phyloP scores from a whole-genome alignment of 1,140 invertebrate genomes.

The Nebria ingens region DNA sequence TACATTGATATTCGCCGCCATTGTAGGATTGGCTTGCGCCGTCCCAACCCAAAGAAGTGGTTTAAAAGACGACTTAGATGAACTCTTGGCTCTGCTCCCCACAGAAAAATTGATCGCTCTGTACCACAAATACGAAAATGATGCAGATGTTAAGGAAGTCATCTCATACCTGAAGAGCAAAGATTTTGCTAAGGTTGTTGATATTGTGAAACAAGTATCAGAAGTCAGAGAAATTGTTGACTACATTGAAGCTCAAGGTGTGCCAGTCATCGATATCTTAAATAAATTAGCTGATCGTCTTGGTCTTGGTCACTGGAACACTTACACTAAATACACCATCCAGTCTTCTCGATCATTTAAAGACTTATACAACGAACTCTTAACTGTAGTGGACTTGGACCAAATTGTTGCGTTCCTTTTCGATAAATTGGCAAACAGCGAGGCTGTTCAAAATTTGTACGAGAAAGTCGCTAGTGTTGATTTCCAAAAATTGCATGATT shows the following conservation, averaged over 20 bases:
- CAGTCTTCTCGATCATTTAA: too few species aligned
- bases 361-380: slow-evolving; percentile 13
- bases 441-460: slow-evolving; percentile 17
- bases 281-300: not conserved
- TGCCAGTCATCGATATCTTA: not conserved
- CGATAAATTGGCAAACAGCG: slow-evolving; percentile 17
- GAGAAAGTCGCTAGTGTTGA: slow-evolving; percentile 16
- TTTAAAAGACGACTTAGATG: slow-evolving; percentile 16
- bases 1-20: not conserved
- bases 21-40: slow-evolving; percentile 13
- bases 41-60: slow-evolving; percentile 7
- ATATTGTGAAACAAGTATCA: not conserved
- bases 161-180: slow-evolving; percentile 16
- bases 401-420: slow-evolving; percentile 15
- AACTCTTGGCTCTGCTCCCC: slow-evolving; percentile 18
- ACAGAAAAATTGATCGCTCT: slow-evolving; percentile 18
- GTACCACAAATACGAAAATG: slow-evolving; percentile 14
- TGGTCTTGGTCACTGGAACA: too few species aligned
- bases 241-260: not conserved
- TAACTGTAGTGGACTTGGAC: slow-evolving; percentile 10
- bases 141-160: slow-evolving; percentile 17
- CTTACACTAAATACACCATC: not conserved
- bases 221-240: not conserved
- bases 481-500: too few species aligned
- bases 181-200: slow-evolving; percentile 16